Conservation (phyloP, 35 echinoderm and acorn worm genomes). For the Strongylocentrotus purpuratus region DNA sequence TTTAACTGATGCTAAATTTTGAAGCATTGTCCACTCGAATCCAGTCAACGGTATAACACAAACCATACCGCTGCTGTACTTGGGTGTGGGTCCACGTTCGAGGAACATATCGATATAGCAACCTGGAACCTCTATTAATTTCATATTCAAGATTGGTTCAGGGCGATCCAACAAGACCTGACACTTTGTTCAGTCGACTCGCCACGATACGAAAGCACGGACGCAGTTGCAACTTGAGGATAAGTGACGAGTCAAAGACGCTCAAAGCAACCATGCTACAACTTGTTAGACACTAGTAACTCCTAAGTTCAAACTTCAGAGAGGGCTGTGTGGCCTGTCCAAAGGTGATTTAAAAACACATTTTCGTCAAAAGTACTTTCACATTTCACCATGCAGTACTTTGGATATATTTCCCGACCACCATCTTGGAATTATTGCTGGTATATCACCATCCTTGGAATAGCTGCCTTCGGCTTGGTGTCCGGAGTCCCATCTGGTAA, state of each 20-base stretch:
- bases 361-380: conserved; percentile 1
- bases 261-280: neutral
- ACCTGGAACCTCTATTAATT: neutral
- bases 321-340: neutral
- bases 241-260: neutral
- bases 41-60: neutral
- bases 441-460: neutral
- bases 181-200: neutral
- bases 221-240: neutral
- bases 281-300: neutral
- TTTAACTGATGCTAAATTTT: too few species aligned
- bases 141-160: neutral
- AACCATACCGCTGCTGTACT: neutral
- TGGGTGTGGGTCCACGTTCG: neutral
- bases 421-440: conserved; percentile 10
- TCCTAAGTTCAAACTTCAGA: neutral
- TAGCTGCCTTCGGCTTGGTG: neutral
- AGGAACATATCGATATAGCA: neutral
- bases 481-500: neutral
- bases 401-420: neutral
- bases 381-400: neutral
- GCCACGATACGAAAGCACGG: neutral
- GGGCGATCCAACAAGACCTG: neutral
- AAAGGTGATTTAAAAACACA: too few species aligned
- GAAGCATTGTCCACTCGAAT: neutral